phyloP scores from a whole-genome alignment of 35 echinoderm and acorn worm species.

The Ophioderma brevispina region DNA sequence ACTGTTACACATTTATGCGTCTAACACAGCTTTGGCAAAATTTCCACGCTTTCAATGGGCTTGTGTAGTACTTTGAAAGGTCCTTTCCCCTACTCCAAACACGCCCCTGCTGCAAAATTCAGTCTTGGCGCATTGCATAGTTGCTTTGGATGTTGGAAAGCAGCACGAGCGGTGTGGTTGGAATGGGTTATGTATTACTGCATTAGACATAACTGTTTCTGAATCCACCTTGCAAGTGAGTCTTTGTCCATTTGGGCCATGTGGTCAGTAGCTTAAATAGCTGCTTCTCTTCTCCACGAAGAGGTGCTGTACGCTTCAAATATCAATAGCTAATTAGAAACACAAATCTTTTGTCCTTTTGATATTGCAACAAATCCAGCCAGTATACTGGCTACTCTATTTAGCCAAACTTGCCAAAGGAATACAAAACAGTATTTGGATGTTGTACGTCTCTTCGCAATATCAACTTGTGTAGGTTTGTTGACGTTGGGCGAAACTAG shows the following conservation, averaged over 20 bases:
- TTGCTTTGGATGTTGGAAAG: too few relatives aligned
- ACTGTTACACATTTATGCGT: too few relatives aligned
- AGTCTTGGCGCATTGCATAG: too few relatives aligned
- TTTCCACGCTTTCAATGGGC: too few relatives aligned
- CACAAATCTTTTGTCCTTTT: constrained; percentile 66
- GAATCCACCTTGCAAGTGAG: constrained; percentile 54
- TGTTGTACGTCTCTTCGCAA: neutral
- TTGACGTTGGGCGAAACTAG: constrained; percentile 38
- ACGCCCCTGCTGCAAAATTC: too few relatives aligned
- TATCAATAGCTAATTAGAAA: constrained; percentile 24
- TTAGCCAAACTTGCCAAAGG: constrained; percentile 34
- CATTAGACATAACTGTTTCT: neutral
- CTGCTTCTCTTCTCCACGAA: constrained; percentile 23
- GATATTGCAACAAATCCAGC: constrained; percentile 19
- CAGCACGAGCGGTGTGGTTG: too few relatives aligned
- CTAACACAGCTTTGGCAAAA: too few relatives aligned
- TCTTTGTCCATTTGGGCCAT: constrained; percentile 17
- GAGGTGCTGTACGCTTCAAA: constrained; percentile 42
- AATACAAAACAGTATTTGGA: neutral
- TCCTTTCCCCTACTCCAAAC: too few relatives aligned
- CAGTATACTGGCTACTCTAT: constrained; percentile 16
- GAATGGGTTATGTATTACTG: constrained; percentile 26
- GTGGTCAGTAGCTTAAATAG: constrained; percentile 55
- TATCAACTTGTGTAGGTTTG: neutral
- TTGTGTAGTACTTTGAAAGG: too few relatives aligned